Conservation (phyloP, 2,888 invertebrate species). For the Anticlea derivata region DNA sequence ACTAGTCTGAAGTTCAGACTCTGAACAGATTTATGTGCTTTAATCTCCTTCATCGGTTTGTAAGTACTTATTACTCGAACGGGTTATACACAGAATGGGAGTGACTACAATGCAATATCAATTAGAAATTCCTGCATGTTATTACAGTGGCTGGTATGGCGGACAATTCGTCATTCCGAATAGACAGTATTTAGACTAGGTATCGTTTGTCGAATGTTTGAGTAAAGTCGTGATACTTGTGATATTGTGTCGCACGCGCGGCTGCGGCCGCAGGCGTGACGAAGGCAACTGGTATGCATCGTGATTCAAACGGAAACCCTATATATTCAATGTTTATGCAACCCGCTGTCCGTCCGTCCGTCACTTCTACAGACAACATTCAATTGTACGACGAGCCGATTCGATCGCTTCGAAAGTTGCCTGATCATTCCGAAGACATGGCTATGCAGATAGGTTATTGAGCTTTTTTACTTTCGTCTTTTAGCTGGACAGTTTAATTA, state of each 20-base stretch:
- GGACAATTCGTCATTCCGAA: conserved; percentile 59
- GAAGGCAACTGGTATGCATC: conserved; percentile 77
- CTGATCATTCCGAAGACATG: conserved; percentile 37
- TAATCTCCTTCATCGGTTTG: conserved; percentile 51
- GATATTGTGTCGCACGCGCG: conserved; percentile 72
- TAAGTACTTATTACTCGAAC: conserved; percentile 51
- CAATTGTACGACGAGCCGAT: conserved; percentile 45
- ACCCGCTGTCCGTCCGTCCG: conserved; percentile 67
- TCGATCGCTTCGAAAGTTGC: conserved; percentile 43
- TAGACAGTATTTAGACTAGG: conserved; percentile 58
- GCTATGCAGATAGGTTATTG: conserved; percentile 22
- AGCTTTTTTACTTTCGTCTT: conserved; percentile 28
- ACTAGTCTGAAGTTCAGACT: too few relatives aligned
- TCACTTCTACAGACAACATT: conserved; percentile 66
- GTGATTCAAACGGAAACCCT: conserved; percentile 82
- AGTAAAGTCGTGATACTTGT: conserved; percentile 63
- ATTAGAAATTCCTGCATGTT: conserved; percentile 60
- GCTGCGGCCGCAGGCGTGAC: conserved; percentile 65
- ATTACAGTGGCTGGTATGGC: conserved; percentile 41
- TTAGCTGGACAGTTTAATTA: conserved; percentile 31
- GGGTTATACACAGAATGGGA: conserved; percentile 48
- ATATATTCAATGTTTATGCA: conserved; percentile 79
- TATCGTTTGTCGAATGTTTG: conserved; percentile 58
- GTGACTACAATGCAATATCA: conserved; percentile 62
- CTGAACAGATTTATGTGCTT: conserved; percentile 47